Evolutionary conservation across 1,140 invertebrate genomes (phyloP).

Genomic region (Colletes gigas): DNA sequence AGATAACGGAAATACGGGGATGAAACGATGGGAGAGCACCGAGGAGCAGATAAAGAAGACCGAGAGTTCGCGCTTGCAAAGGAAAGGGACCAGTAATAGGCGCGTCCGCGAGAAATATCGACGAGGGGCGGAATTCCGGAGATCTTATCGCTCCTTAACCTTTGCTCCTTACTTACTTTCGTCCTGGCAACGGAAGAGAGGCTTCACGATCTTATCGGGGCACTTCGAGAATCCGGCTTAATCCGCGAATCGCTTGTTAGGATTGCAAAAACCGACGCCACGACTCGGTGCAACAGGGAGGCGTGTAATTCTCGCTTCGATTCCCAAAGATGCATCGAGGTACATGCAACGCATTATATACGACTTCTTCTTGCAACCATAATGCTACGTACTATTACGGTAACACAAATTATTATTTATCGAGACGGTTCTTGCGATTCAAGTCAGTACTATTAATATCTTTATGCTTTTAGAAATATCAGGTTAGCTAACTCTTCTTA

Average conservation of each 20-base stretch:
- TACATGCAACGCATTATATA: too few relatives aligned
- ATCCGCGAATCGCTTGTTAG: slow-evolving; percentile 50
- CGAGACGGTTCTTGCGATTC: too few relatives aligned
- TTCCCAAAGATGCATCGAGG: slow-evolving; percentile 9
- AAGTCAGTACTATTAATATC: too few relatives aligned
- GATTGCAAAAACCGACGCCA: neutral
- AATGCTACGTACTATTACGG: too few relatives aligned
- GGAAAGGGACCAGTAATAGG: slow-evolving; percentile 26
- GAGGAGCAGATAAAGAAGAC: slow-evolving; percentile 10
- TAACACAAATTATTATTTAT: too few relatives aligned
- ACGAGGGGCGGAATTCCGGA: slow-evolving; percentile 45
- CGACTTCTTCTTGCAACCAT: too few relatives aligned
- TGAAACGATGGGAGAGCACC: neutral
- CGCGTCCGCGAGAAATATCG: slow-evolving; percentile 48
- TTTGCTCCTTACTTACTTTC: slow-evolving; percentile 27
- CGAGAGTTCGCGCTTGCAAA: neutral
- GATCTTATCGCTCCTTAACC: slow-evolving; percentile 49
- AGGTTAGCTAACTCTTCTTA: too few relatives aligned
- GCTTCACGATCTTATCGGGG: slow-evolving; percentile 31
- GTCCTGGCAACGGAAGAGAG: neutral
- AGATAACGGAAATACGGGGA: slow-evolving; percentile 40
- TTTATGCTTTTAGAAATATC: too few relatives aligned
- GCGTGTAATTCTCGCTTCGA: neutral
- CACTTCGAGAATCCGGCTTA: slow-evolving; percentile 41
- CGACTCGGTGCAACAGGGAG: neutral